These are phyloP conservation scores for Diarsia brunnea DNA, from an alignment of 2,888 invertebrate genomes.

Conservation along the genomic window DNA sequence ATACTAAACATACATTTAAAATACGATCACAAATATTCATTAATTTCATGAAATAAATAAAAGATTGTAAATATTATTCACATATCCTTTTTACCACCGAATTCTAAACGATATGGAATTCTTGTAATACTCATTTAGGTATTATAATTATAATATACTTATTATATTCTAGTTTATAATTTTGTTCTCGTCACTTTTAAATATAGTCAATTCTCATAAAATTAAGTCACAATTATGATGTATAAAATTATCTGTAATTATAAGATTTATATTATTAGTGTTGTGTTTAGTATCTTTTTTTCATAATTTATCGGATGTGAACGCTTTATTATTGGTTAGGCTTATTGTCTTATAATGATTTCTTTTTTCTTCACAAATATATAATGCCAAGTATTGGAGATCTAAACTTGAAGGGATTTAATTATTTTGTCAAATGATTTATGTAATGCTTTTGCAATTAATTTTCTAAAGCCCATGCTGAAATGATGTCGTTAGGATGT, in stretches of 20 bases:
- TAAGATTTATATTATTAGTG: slow-evolving; percentile 66
- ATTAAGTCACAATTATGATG: slow-evolving; percentile 74
- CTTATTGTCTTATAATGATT: slow-evolving; percentile 26
- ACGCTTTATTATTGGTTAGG: slow-evolving; percentile 60
- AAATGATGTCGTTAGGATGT: not conserved
- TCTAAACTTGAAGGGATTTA: slow-evolving; percentile 14
- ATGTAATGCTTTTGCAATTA: not conserved
- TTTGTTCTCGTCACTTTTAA: slow-evolving; percentile 85
- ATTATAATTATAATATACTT: slow-evolving; percentile 56
- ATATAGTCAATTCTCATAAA: slow-evolving; percentile 83
- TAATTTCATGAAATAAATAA: slow-evolving; percentile 20
- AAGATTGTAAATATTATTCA: slow-evolving; percentile 68
- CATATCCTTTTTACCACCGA: slow-evolving; percentile 86
- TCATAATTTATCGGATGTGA: slow-evolving; percentile 56
- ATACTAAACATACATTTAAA: not conserved
- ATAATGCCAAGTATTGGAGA: slow-evolving; percentile 6
- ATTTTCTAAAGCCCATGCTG: not conserved
- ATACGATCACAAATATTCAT: slow-evolving; percentile 17
- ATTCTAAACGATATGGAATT: slow-evolving; percentile 75
- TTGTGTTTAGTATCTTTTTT: slow-evolving; percentile 56
- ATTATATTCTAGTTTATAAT: slow-evolving; percentile 65
- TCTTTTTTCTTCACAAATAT: not conserved
- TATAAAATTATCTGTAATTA: slow-evolving; percentile 60
- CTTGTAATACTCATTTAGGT: slow-evolving; percentile 82
- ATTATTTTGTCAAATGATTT: slow-evolving; percentile 8